Evolutionary conservation across 1,140 invertebrate species (phyloP).

Genomic region (Zaprionus tsacasi): DNA sequence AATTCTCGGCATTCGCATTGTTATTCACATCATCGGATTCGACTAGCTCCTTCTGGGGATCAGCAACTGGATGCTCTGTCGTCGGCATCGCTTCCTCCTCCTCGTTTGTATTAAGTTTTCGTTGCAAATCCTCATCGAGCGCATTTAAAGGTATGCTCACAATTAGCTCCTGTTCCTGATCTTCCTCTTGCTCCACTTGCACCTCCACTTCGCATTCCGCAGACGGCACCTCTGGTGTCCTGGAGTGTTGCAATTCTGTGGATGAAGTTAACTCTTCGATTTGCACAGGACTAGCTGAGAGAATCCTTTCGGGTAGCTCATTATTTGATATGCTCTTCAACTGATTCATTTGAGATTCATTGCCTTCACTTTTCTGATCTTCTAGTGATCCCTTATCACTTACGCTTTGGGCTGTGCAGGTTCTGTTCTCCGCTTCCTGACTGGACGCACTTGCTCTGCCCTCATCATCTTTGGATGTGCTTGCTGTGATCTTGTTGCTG

Average conservation of each 20-base stretch:
- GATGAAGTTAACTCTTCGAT: conserved; percentile 51
- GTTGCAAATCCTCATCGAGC: conserved; percentile 58
- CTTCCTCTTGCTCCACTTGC: neutral
- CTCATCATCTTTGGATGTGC: neutral
- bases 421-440: neutral
- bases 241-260: neutral
- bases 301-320: neutral
- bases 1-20: conserved; percentile 71
- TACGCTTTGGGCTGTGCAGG: neutral
- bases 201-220: conserved; percentile 5
- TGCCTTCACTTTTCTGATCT: neutral
- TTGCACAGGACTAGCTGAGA: conserved; percentile 29
- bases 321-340: conserved; percentile 4
- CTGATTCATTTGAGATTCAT: neutral
- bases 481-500: neutral
- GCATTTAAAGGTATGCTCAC: conserved; percentile 65
- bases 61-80: neutral
- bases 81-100: neutral
- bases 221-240: conserved; percentile 17
- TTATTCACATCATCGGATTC: conserved; percentile 63
- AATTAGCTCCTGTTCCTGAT: conserved; percentile 44
- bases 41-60: conserved; percentile 16
- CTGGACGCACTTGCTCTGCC: neutral
- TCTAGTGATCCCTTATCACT: neutral
- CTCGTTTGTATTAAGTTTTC: conserved; percentile 34